These are phyloP conservation scores for Sycophaga agraensis DNA, from an alignment of 1,140 invertebrate genomes.

Conservation along the genomic window DNA sequence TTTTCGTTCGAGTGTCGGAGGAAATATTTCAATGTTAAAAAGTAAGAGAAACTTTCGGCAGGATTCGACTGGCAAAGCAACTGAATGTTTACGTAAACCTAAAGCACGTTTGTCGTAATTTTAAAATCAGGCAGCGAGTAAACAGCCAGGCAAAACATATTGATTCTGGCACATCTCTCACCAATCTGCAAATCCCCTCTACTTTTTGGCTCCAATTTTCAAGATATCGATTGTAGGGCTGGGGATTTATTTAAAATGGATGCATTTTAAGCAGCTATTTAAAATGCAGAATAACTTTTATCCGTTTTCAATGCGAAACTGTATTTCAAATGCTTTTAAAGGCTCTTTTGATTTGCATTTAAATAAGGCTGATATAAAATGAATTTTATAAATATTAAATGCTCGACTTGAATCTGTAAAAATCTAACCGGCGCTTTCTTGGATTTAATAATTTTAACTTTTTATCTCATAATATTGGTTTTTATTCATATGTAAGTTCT, in stretches of 20 bases:
- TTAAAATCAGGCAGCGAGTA: too few relatives aligned
- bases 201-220: background rate
- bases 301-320: constrained; percentile 17
- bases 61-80: too few relatives aligned
- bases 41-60: too few relatives aligned
- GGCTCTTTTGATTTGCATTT: constrained; percentile 24
- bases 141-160: too few relatives aligned
- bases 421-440: background rate
- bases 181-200: background rate
- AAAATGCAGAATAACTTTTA: constrained; percentile 25
- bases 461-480: background rate
- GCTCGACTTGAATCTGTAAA: background rate
- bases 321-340: constrained; percentile 25
- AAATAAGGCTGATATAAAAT: constrained; percentile 22
- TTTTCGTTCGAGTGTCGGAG: too few relatives aligned
- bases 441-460: background rate
- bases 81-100: too few relatives aligned
- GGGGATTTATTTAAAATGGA: constrained; percentile 37
- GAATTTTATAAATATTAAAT: constrained; percentile 21
- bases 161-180: too few relatives aligned
- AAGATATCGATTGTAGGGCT: constrained; percentile 2
- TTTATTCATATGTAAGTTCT: too few relatives aligned
- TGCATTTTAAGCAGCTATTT: constrained; percentile 31
- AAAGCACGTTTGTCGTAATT: too few relatives aligned
- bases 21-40: too few relatives aligned